phyloP scores from a whole-genome alignment of 1,140 invertebrate genomes.

The Cotesia typhae region DNA sequence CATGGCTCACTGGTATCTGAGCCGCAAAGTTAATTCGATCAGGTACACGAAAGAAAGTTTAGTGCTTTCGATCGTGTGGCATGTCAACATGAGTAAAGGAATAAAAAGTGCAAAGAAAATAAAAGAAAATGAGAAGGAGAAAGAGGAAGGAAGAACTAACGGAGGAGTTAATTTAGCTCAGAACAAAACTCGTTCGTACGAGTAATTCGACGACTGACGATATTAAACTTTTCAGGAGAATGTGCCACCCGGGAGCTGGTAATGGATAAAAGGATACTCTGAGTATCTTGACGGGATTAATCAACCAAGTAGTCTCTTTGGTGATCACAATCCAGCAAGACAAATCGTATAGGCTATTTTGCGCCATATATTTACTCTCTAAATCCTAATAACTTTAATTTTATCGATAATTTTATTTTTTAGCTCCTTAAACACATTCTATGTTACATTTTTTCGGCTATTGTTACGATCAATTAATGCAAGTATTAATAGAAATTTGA shows the following conservation, averaged over 20 bases:
- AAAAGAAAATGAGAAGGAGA: not conserved
- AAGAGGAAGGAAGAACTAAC: slow-evolving; percentile 1
- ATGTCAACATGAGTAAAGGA: slow-evolving; percentile 22
- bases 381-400: too few species aligned
- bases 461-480: too few species aligned
- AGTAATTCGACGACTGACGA: slow-evolving; percentile 31
- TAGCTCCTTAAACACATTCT: too few species aligned
- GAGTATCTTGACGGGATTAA: slow-evolving; percentile 31
- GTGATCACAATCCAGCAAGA: not conserved
- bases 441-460: too few species aligned
- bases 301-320: slow-evolving; percentile 27
- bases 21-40: slow-evolving; percentile 37
- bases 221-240: slow-evolving; percentile 29
- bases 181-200: slow-evolving; percentile 9
- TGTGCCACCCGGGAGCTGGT: slow-evolving; percentile 1
- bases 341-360: not conserved
- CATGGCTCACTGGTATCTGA: not conserved
- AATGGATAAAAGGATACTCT: slow-evolving; percentile 7
- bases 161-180: slow-evolving; percentile 32
- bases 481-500: too few species aligned
- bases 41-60: slow-evolving; percentile 37
- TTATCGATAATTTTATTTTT: too few species aligned
- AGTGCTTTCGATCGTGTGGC: slow-evolving; percentile 33
- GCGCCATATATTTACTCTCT: not conserved
- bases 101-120: not conserved